Percentiles rank a stretch among this genome's conserved stretches.
phyloP scores from a whole-genome alignment of 23 tunicate genomes.

The Ascidia mentula region DNA sequence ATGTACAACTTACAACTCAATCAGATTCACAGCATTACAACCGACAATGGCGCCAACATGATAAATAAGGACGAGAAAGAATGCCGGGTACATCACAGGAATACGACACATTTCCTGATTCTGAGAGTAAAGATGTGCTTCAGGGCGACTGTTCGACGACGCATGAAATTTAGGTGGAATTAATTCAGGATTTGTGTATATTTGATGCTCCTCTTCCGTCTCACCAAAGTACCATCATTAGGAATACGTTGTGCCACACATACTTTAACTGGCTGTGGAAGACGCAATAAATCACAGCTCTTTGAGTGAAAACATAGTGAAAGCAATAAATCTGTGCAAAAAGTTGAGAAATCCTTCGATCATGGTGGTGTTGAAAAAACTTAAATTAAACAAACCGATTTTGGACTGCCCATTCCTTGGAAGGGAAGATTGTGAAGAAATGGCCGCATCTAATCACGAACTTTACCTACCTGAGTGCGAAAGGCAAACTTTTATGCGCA shows the following conservation, averaged over 20 bases:
- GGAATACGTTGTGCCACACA: slow-evolving; percentile 33
- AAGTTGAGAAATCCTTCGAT: slow-evolving; percentile 1
- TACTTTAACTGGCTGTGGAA: slow-evolving; percentile 23
- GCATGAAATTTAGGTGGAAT: neutral
- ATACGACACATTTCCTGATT: too few species aligned
- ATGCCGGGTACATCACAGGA: neutral
- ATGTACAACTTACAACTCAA: neutral
- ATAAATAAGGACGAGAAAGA: neutral
- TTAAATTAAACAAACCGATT: neutral
- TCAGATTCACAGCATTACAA: slow-evolving; percentile 1
- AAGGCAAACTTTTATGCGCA: neutral
- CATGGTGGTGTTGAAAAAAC: neutral
- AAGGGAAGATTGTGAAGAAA: neutral
- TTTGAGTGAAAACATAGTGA: neutral
- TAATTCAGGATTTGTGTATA: neutral
- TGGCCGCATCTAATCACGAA: neutral
- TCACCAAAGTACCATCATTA: neutral
- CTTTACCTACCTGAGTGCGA: neutral
- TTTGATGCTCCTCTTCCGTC: neutral
- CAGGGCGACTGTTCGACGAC: neutral
- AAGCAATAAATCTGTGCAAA: neutral
- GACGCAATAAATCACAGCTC: slow-evolving; percentile 10
- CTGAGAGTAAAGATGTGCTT: neutral
- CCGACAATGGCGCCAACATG: slow-evolving; percentile 19
- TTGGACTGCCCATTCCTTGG: neutral